Evolutionary conservation across 2,888 invertebrate genomes (phyloP).

Genomic region (Gymnoscelis rufifasciata): DNA sequence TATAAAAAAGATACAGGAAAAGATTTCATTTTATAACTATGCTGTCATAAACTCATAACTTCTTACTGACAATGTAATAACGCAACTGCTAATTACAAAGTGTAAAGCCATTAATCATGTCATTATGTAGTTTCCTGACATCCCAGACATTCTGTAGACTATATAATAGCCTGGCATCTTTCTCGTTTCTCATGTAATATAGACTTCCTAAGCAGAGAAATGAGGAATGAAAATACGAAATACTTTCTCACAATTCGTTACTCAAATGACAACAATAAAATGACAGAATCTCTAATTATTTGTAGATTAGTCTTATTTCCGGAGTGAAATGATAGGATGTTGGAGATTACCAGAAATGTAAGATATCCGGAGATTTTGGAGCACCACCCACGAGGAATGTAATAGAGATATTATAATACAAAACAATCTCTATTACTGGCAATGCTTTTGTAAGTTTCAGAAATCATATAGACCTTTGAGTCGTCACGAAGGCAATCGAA

Average conservation of each 20-base stretch:
- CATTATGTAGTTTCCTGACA: slow-evolving; percentile 9
- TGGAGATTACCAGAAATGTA: slow-evolving; percentile 40
- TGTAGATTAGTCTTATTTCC: slow-evolving; percentile 51
- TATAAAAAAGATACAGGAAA: no score
- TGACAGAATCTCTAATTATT: slow-evolving; percentile 47
- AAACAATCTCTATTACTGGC: no score
- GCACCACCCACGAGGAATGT: slow-evolving; percentile 38
- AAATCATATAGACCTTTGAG: no score
- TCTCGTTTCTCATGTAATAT: slow-evolving; percentile 15
- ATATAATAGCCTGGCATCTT: slow-evolving; percentile 11
- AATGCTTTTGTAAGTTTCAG: no score
- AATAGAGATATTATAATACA: no score
- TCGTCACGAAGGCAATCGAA: no score
- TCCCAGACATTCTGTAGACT: slow-evolving; percentile 19
- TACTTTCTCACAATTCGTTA: slow-evolving; percentile 58
- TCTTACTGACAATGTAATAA: slow-evolving; percentile 1
- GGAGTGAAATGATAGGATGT: slow-evolving; percentile 47
- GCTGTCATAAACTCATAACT: not conserved
- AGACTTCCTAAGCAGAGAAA: slow-evolving; percentile 14
- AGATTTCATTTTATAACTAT: no score
- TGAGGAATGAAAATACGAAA: slow-evolving; percentile 14
- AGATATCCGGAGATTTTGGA: slow-evolving; percentile 47
- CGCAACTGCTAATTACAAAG: not conserved
- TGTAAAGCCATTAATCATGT: slow-evolving; percentile 11
- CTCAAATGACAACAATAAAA: slow-evolving; percentile 43